phyloP scores from a whole-genome alignment of 2,113 vertebrate genomes.

The Phaethon lepturus region DNA sequence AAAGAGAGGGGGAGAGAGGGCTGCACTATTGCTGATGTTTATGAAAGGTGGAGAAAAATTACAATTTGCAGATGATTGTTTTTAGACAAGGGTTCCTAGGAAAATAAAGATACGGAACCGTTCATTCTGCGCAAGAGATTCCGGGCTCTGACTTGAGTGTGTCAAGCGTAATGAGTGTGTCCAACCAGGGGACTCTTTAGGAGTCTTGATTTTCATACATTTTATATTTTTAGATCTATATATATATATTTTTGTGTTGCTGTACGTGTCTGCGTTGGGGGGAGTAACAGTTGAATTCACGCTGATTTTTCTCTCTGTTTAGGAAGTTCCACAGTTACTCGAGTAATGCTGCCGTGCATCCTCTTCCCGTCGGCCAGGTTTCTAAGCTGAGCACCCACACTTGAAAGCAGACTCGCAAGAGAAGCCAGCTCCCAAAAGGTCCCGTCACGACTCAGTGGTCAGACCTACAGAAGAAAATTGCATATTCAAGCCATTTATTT shows the following conservation, averaged over 20 bases:
- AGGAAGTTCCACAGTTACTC: background rate
- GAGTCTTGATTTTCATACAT: background rate
- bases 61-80: constrained; percentile 68
- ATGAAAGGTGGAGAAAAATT: constrained; percentile 72
- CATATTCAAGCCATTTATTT: background rate
- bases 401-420: background rate
- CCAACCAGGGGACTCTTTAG: background rate
- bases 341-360: background rate
- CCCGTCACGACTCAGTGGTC: background rate
- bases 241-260: background rate
- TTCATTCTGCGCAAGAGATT: background rate
- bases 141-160: background rate
- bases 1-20: constrained; percentile 55
- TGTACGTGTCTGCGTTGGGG: background rate
- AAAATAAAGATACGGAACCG: constrained; percentile 1
- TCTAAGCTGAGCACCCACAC: background rate
- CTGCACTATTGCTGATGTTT: constrained; percentile 66
- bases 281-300: background rate
- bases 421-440: background rate
- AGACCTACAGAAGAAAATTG: background rate
- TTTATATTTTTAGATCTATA: background rate
- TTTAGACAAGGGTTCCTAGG: background rate
- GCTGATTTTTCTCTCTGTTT: background rate
- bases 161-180: background rate
- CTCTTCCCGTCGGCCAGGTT: background rate